Evolutionary conservation across 2,113 vertebrate species (phyloP).

Genomic region (Okapia johnstoni): DNA sequence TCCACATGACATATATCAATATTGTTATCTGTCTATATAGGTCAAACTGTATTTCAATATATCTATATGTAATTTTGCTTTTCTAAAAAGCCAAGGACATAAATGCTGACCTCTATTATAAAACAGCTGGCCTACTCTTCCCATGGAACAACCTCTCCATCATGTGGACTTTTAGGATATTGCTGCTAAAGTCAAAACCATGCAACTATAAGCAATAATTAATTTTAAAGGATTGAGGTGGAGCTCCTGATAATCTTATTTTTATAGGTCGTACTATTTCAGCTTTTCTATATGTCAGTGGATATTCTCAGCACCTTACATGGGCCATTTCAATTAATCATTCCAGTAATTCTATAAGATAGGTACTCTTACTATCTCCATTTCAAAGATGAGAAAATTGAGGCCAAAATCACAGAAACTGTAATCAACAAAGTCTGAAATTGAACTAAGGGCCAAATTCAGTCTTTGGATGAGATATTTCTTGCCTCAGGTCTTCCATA

Average conservation of each 20-base stretch:
- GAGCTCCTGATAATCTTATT: not conserved
- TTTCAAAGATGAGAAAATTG: not conserved
- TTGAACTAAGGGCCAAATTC: not conserved
- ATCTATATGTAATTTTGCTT: not conserved
- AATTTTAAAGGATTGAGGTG: not conserved
- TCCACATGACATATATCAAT: not conserved
- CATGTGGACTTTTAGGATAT: slow-evolving; percentile 19
- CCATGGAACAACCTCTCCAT: slow-evolving; percentile 14
- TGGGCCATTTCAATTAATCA: not conserved
- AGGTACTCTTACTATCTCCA: not conserved
- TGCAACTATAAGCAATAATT: not conserved
- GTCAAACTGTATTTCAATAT: not conserved
- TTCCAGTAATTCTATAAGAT: not conserved
- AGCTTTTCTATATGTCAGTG: not conserved
- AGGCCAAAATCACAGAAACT: not conserved
- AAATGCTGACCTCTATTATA: not conserved
- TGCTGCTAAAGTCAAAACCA: not conserved
- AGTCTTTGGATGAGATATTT: not conserved
- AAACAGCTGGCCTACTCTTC: not conserved
- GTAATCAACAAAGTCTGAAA: not conserved
- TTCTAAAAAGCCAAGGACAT: not conserved
- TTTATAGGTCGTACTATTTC: not conserved
- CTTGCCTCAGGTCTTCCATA: not conserved
- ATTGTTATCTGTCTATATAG: not conserved
- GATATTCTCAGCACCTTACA: not conserved